These are phyloP conservation scores for Sebastiscus albofasciatus DNA, from an alignment of 2,797 vertebrate species.

Conservation along the genomic window DNA sequence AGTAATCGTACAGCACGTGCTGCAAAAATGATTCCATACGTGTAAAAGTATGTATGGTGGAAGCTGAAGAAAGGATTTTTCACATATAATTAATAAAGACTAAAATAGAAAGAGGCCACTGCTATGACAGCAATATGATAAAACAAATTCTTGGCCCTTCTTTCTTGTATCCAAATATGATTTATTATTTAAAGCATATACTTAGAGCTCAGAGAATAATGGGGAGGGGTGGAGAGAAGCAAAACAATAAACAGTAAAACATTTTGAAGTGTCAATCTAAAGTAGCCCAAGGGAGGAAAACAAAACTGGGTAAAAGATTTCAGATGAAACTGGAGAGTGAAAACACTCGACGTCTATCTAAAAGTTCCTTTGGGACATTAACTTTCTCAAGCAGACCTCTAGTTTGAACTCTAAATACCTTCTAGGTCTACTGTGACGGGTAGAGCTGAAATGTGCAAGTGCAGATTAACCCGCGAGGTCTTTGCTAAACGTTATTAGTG, in stretches of 20 bases:
- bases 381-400: slow-evolving; percentile 72
- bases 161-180: slow-evolving; percentile 56
- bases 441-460: slow-evolving; percentile 61
- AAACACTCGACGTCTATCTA: slow-evolving; percentile 60
- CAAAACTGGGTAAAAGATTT: slow-evolving; percentile 71
- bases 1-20: neutral
- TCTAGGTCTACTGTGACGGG: slow-evolving; percentile 57
- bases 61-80: neutral
- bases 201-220: slow-evolving; percentile 51
- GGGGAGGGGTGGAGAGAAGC: slow-evolving; percentile 28
- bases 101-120: slow-evolving; percentile 37
- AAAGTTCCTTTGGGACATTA: slow-evolving; percentile 72
- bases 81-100: slow-evolving; percentile 31
- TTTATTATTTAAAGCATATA: slow-evolving; percentile 78
- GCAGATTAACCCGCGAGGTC: slow-evolving; percentile 73
- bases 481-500: slow-evolving; percentile 54
- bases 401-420: slow-evolving; percentile 75
- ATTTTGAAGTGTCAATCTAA: slow-evolving; percentile 79
- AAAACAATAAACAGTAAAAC: slow-evolving; percentile 76
- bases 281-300: slow-evolving; percentile 67
- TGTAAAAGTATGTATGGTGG: neutral
- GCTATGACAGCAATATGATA: slow-evolving; percentile 36
- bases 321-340: slow-evolving; percentile 65
- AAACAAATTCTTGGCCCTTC: slow-evolving; percentile 41
- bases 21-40: neutral